phyloP scores from a whole-genome alignment of 2,888 invertebrate species.

The Auanema freiburgensis region DNA sequence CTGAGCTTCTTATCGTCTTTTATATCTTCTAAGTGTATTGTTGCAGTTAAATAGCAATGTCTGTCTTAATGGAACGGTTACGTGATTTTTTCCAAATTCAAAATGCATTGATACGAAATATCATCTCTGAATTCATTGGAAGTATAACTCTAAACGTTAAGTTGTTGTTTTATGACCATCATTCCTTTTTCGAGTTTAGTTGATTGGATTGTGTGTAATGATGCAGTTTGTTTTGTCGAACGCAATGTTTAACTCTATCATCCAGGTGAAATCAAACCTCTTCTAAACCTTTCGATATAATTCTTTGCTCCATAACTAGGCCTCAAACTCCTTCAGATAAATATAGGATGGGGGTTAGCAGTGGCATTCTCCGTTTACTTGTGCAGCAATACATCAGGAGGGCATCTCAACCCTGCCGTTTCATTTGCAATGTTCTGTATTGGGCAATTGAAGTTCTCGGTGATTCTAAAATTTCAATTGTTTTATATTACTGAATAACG shows the following conservation, averaged over 20 bases:
- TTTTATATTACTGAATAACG: too few species aligned
- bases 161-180: too few species aligned
- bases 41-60: too few species aligned
- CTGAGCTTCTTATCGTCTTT: too few species aligned
- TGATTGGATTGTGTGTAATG: conserved; percentile 54
- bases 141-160: conserved; percentile 10
- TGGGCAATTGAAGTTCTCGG: conserved; percentile 34
- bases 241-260: conserved; percentile 55
- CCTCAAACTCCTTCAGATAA: too few species aligned
- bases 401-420: conserved; percentile 52
- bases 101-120: conserved; percentile 44
- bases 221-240: conserved; percentile 54
- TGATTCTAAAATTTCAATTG: not conserved
- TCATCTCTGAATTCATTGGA: conserved; percentile 56
- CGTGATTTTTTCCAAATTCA: conserved; percentile 41
- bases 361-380: conserved; percentile 53
- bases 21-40: too few species aligned
- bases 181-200: conserved; percentile 23
- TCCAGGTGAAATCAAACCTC: conserved; percentile 44
- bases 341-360: conserved; percentile 53
- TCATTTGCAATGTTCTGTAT: conserved; percentile 50
- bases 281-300: too few species aligned
- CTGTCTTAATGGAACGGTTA: conserved; percentile 29
- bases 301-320: too few species aligned
- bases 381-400: conserved; percentile 51